Evolutionary conservation across 1,140 invertebrate species (phyloP).

Genomic region (Caenorhabditis inopinata): DNA sequence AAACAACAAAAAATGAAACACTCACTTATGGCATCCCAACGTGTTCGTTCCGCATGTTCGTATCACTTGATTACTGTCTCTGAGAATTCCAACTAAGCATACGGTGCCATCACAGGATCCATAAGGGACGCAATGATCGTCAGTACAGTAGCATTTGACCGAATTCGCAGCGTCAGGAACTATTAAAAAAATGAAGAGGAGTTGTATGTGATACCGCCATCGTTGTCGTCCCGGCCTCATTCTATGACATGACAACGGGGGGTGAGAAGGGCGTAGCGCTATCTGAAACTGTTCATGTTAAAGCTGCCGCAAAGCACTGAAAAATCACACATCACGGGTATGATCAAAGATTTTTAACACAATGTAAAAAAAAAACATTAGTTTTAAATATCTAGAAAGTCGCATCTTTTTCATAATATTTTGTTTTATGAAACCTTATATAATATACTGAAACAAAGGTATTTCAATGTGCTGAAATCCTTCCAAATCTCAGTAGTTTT

Average conservation of each 20-base stretch:
- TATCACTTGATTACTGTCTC: constrained; percentile 50
- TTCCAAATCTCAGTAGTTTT: too few species aligned
- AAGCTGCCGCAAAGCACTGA: too few species aligned
- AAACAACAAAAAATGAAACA: background rate
- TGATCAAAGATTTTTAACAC: too few species aligned
- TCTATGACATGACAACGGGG: constrained; percentile 6
- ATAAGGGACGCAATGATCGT: constrained; percentile 50
- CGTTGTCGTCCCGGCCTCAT: constrained; percentile 21
- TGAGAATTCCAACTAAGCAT: constrained; percentile 48
- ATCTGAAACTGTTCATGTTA: background rate
- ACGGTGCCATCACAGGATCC: constrained; percentile 43
- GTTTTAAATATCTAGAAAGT: too few species aligned
- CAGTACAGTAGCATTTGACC: constrained; percentile 48
- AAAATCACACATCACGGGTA: too few species aligned
- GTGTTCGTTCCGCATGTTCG: constrained; percentile 45
- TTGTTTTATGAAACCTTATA: too few species aligned
- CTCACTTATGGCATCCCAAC: constrained; percentile 45
- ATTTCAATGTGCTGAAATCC: too few species aligned
- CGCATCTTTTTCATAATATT: too few species aligned
- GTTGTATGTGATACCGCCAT: constrained; percentile 6
- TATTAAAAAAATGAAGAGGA: background rate
- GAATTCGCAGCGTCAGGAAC: background rate
- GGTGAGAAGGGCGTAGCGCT: background rate
- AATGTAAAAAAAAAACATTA: too few species aligned
- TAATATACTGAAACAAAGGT: too few species aligned